Conservation (phyloP, 2,113 vertebrate species). For the Tychaedon coryphoeus region DNA sequence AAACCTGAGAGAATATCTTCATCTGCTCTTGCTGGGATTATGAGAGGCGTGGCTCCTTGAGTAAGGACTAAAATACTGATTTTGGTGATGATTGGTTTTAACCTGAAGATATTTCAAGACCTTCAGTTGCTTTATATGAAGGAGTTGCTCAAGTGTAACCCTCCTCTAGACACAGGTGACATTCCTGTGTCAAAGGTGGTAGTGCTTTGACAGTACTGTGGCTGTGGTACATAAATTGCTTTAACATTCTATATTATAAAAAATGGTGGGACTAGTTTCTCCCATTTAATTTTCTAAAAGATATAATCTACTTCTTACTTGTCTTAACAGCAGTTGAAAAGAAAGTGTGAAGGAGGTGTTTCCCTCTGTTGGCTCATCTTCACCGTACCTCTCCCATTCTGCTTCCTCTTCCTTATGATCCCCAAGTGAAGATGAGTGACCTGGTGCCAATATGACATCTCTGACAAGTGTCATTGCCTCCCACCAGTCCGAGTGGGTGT, state of each 20-base stretch:
- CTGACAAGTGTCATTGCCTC: conserved; percentile 72
- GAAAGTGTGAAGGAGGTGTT: neutral
- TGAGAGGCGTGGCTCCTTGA: neutral
- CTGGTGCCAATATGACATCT: conserved; percentile 70
- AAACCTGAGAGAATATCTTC: neutral
- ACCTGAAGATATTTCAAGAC: neutral
- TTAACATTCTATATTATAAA: neutral
- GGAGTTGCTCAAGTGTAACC: neutral
- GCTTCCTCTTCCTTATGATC: neutral
- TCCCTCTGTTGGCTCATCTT: neutral
- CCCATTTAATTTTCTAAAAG: neutral
- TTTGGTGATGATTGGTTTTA: neutral
- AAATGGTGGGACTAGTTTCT: neutral
- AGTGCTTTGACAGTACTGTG: neutral
- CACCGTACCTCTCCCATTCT: neutral
- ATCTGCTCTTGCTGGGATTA: neutral
- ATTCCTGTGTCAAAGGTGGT: neutral
- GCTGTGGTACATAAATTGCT: neutral
- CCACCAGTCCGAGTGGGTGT: conserved; percentile 80
- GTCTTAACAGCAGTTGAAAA: neutral
- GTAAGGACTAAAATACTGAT: neutral
- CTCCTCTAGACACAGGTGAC: neutral
- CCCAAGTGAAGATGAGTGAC: conserved; percentile 66
- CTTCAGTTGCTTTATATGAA: neutral
- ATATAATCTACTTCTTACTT: neutral